A percentile compares a stretch with the other conserved stretches of the same genome.
Evolutionary conservation across 64 coral and sea anemone genomes (phyloP).

Genomic region (Pocillopora damicornis): DNA sequence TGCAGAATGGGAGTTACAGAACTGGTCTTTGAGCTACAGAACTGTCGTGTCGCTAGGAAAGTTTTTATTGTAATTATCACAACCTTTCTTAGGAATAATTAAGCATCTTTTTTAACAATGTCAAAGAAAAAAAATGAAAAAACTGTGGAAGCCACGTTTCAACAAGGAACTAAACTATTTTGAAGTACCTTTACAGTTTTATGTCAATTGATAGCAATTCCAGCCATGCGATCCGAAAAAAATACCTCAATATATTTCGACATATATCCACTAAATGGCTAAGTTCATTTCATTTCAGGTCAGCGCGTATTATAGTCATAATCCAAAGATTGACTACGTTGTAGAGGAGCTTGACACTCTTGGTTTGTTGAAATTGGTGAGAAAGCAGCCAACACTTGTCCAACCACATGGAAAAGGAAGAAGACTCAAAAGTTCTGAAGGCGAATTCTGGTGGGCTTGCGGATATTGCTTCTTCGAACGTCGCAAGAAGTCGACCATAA

Average conservation of each 20-base stretch:
- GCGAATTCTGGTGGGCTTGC: conserved; percentile 60
- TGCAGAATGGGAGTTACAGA: too few species aligned
- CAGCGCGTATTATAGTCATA: conserved; percentile 5
- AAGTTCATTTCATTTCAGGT: background rate
- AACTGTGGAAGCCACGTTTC: too few species aligned
- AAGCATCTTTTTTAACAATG: too few species aligned
- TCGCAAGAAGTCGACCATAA: conserved; percentile 69
- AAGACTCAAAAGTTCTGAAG: conserved; percentile 41
- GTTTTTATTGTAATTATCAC: too few species aligned
- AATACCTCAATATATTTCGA: background rate
- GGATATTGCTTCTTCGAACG: conserved; percentile 64
- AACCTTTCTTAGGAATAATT: too few species aligned
- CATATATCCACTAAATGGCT: background rate
- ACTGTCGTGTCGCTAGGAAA: too few species aligned
- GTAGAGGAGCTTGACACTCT: conserved; percentile 39
- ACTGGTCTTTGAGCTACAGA: too few species aligned
- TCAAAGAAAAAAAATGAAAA: too few species aligned
- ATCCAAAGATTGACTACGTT: background rate
- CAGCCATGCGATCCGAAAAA: too few species aligned
- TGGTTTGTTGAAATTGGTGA: conserved; percentile 46
- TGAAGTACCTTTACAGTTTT: too few species aligned
- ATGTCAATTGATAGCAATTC: too few species aligned
- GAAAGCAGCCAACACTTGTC: background rate
- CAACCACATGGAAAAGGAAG: conserved; percentile 17
- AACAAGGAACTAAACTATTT: too few species aligned